These are phyloP conservation scores for Ammodytes dubius DNA, from an alignment of 2,113 vertebrate species.

Conservation along the genomic window DNA sequence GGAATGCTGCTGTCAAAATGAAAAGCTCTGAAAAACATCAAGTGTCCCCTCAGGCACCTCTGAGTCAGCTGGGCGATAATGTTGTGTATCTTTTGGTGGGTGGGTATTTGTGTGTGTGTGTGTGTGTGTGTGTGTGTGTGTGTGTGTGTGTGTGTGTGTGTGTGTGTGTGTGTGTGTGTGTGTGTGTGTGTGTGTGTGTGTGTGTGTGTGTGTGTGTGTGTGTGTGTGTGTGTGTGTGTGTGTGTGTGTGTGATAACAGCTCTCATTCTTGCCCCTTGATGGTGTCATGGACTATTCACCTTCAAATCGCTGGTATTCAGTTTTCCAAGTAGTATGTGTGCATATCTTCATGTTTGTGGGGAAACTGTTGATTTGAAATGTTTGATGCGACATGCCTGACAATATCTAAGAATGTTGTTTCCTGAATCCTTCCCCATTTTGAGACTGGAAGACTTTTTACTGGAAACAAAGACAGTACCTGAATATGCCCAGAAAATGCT, in stretches of 20 bases:
- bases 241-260: background rate
- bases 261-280: conserved; percentile 3
- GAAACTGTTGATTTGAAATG: background rate
- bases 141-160: background rate
- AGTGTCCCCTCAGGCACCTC: conserved; percentile 54
- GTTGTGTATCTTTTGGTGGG: conserved; percentile 13
- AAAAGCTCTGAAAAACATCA: conserved; percentile 46
- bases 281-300: conserved; percentile 46
- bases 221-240: background rate
- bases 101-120: conserved; percentile 13
- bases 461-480: background rate
- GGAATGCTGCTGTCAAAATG: conserved; percentile 69
- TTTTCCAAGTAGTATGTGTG: background rate
- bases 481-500: background rate
- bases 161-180: conserved; percentile 12
- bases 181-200: background rate
- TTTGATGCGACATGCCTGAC: background rate
- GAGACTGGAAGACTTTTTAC: background rate
- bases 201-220: conserved; percentile 25
- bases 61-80: conserved; percentile 70
- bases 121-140: conserved; percentile 12
- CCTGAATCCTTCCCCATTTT: background rate
- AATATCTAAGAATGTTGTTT: background rate
- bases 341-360: conserved; percentile 2
- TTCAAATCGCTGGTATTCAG: conserved; percentile 34